Evolutionary conservation across 2,888 invertebrate species (phyloP), one percentile per base, ranked within the genome.

Genomic region (Dasysyrphus albostriatus): DNA sequence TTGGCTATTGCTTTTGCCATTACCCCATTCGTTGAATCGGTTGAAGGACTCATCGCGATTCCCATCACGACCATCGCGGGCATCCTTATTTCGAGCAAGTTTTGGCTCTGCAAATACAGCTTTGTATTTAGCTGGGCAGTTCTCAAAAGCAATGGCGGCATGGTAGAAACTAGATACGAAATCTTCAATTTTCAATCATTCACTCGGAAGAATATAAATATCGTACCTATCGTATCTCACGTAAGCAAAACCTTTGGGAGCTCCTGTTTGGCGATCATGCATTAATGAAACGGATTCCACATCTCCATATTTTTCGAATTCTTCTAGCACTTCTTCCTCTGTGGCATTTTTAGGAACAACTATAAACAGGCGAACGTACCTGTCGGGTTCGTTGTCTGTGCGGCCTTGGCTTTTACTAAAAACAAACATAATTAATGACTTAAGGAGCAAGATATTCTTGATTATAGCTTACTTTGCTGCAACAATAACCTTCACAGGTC

Each of bases 41-140:
- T 77, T 78, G 6, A 47, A 75, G 16, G 83, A 76, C 12, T 83
- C 76, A 77, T 83, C 82, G 6, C 82, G 89, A 80, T 89, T 88
- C 10, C 91, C 91, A 29, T 91, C 92, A 12, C 89, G 89, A 5
- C 90, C 89, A 5, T 91, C 90, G 29, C 93, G 90, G 42, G 91
- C 90, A 83, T 90, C 85, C 70, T 90, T 89, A n/a, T 90, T 90
- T 3, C 91, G 90, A 0, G 90, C 81, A 0, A 94, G 95, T 92
- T 95, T 96, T 0, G 98, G 97, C 90, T 97, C 96, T 2, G 98
- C 98, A 93, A 98, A 98, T 58, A 98, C 96, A 16, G 98, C 96
- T 92, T 96, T 96, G 91, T 95, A 98, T 89, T 95, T 96, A 82
- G 94, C 94, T 88, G 97, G 96, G 91, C 98, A 97, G 89, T 96